A percentile compares a stretch with the other conserved stretches of the same genome.
phyloP scores from a whole-genome alignment of 2,888 invertebrate species.

The Drosophila suboccidentalis region DNA sequence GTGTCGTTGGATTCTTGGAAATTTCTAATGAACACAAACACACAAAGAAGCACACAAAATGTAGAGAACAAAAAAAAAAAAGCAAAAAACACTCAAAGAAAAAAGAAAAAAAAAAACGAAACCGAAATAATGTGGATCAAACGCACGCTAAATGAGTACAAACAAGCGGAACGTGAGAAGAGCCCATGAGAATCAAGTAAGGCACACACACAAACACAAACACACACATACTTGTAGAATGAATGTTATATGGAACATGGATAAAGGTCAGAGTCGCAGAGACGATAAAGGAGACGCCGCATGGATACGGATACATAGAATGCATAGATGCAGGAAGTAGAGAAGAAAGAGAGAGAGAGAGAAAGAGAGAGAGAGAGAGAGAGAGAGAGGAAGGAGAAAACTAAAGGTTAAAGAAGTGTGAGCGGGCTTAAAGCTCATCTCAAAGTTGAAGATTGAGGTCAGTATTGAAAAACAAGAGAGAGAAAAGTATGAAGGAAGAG shows the following conservation, averaged over 20 bases:
- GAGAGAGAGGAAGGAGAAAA: neutral
- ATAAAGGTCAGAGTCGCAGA: constrained; percentile 5
- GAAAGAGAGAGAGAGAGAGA: neutral
- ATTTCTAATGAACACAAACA: constrained; percentile 79
- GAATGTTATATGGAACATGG: constrained; percentile 23
- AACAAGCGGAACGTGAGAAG: constrained; percentile 70
- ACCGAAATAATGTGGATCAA: constrained; percentile 68
- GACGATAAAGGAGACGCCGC: constrained; percentile 22
- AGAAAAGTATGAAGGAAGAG: too few relatives aligned
- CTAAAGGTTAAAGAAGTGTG: too few relatives aligned
- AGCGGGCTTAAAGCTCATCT: constrained; percentile 3
- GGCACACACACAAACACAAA: constrained; percentile 35
- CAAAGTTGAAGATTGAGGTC: neutral
- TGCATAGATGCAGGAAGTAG: constrained; percentile 4
- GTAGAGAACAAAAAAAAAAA: constrained; percentile 55
- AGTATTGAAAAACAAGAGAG: too few relatives aligned
- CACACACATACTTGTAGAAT: constrained; percentile 6
- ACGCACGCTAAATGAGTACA: constrained; percentile 69
- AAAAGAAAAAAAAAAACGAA: constrained; percentile 50
- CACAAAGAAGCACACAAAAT: constrained; percentile 78
- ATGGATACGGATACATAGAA: neutral
- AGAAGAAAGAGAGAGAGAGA: neutral
- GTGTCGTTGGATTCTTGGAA: constrained; percentile 75
- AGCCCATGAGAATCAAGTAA: constrained; percentile 66
- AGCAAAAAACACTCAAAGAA: neutral